Conservation (phyloP, 2,113 vertebrate species). For the Prionailurus viverrinus region DNA sequence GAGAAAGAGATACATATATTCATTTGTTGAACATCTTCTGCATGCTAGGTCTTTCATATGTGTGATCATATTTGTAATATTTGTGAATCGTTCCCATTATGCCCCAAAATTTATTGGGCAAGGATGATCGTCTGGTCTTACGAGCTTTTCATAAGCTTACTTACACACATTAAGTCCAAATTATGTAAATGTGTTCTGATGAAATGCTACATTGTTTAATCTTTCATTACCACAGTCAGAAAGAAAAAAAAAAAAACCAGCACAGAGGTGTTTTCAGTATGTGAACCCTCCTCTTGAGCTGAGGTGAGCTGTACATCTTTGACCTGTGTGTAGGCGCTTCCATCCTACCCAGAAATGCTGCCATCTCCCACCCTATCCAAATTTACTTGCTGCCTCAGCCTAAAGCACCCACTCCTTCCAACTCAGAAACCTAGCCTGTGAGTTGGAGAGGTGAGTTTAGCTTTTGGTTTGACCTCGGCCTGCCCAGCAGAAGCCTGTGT, state of each 20-base stretch:
- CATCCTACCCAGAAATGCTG: not conserved
- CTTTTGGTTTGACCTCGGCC: not conserved
- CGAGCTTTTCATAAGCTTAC: not conserved
- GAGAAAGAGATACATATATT: not conserved
- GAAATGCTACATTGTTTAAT: not conserved
- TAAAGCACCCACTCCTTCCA: not conserved
- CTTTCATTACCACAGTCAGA: not conserved
- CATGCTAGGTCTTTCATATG: not conserved
- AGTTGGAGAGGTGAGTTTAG: not conserved
- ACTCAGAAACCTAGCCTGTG: not conserved
- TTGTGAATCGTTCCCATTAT: not conserved
- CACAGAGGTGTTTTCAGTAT: not conserved
- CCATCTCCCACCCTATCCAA: fast-evolving
- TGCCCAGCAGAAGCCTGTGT: not conserved
- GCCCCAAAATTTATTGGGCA: not conserved
- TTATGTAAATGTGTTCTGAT: not conserved
- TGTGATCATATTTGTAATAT: not conserved
- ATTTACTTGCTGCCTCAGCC: not conserved
- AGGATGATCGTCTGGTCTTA: not conserved
- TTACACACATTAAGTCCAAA: not conserved
- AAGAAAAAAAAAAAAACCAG: not conserved
- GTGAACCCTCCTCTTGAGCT: not conserved
- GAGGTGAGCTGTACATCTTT: not conserved
- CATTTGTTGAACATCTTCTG: not conserved
- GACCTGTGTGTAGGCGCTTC: not conserved